Conservation (phyloP, 2,797 vertebrate species). For the Champsocephalus esox region DNA sequence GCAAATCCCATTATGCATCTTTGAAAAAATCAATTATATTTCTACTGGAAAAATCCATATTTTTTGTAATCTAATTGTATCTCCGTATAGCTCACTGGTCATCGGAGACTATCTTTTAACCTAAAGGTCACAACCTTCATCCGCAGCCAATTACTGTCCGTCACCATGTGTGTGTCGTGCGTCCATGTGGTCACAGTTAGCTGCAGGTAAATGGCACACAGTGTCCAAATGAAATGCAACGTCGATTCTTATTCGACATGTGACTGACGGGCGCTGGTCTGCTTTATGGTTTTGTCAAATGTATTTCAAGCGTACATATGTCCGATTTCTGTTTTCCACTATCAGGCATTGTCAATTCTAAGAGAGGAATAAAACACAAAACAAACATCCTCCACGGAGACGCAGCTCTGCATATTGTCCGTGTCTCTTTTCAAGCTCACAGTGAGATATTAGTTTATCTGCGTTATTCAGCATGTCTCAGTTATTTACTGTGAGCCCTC, state of each 20-base stretch:
- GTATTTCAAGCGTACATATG: too few relatives aligned
- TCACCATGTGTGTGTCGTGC: slow-evolving; percentile 12
- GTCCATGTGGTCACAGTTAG: neutral
- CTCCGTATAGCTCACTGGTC: neutral
- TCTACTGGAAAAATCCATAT: neutral
- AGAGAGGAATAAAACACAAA: too few relatives aligned
- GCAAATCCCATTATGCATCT: slow-evolving; percentile 9
- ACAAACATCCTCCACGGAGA: too few relatives aligned
- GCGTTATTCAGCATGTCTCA: too few relatives aligned
- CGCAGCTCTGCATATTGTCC: too few relatives aligned
- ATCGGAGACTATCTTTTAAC: slow-evolving; percentile 9
- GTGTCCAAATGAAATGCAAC: neutral
- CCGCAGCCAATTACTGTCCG: slow-evolving; percentile 50
- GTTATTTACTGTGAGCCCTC: too few relatives aligned
- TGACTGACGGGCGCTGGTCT: neutral
- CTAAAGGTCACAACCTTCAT: slow-evolving; percentile 48
- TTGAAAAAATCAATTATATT: neutral
- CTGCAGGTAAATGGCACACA: neutral
- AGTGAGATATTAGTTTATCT: too few relatives aligned
- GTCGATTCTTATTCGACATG: slow-evolving; percentile 1
- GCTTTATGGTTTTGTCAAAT: too few relatives aligned
- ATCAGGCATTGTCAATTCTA: too few relatives aligned
- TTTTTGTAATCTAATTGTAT: slow-evolving; percentile 1
- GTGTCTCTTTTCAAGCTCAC: too few relatives aligned
- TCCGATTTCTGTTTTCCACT: too few relatives aligned